A percentile compares a stretch with the other conserved stretches of the same genome.
phyloP scores from a whole-genome alignment of 2,888 invertebrate species.

The Cotesia congregata region DNA sequence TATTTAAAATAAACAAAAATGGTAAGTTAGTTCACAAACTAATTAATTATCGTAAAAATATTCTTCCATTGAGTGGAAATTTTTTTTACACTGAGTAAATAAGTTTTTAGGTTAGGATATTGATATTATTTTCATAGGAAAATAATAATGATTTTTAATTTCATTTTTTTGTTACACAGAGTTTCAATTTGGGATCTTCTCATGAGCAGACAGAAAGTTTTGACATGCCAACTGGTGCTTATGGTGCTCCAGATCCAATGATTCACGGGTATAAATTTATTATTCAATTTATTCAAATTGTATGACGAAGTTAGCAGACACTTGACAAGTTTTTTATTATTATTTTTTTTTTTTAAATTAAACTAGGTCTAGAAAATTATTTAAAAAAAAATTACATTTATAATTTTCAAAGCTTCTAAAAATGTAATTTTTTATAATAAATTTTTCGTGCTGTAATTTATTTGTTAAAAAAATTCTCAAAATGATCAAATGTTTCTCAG shows the following conservation, averaged over 20 bases:
- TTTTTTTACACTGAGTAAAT: neutral
- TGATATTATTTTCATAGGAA: neutral
- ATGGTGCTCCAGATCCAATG: conserved; percentile 78
- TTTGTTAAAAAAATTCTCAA: too few relatives aligned
- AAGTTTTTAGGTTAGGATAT: conserved; percentile 6
- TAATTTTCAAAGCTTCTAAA: neutral
- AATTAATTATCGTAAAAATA: neutral
- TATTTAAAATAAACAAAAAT: neutral
- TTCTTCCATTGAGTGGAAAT: neutral
- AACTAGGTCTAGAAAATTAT: neutral
- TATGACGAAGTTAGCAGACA: too few relatives aligned
- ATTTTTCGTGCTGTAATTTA: too few relatives aligned
- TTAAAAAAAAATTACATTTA: conserved; percentile 1
- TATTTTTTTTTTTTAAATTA: too few relatives aligned
- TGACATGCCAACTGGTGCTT: conserved; percentile 73
- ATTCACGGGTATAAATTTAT: conserved; percentile 70
- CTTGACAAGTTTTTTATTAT: too few relatives aligned
- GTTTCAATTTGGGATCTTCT: conserved; percentile 77
- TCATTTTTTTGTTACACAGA: conserved; percentile 68
- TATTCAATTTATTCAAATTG: conserved; percentile 5
- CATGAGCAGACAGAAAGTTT: conserved; percentile 68
- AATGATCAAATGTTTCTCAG: too few relatives aligned
- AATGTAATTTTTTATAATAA: too few relatives aligned
- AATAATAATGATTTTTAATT: neutral
- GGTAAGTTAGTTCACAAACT: neutral